These are phyloP conservation scores for Seira ritae DNA, from an alignment of 2,888 invertebrate species.

Conservation along the genomic window DNA sequence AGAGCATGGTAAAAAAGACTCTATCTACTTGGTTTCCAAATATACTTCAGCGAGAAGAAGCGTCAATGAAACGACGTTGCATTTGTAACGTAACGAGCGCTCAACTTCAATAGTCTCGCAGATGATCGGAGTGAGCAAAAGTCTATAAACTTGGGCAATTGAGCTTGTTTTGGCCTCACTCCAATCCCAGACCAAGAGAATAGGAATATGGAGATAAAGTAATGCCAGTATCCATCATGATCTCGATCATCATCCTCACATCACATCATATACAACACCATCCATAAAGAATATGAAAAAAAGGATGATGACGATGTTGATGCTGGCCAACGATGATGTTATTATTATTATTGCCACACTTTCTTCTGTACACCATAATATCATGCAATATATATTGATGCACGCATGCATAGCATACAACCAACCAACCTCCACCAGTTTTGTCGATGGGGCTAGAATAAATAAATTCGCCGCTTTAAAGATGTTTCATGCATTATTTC, in stretches of 20 bases:
- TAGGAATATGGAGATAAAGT: conserved; percentile 3
- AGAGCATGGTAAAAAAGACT: too few species aligned
- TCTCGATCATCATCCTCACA: background rate
- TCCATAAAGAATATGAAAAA: background rate
- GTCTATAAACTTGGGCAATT: background rate
- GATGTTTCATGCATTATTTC: too few species aligned
- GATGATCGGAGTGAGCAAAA: background rate
- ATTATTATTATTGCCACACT: background rate
- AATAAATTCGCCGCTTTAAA: too few species aligned
- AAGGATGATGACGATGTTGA: too few species aligned
- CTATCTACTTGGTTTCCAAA: too few species aligned
- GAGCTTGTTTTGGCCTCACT: background rate
- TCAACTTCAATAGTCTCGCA: background rate
- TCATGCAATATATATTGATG: too few species aligned
- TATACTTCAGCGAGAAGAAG: background rate
- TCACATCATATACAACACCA: too few species aligned
- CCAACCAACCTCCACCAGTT: too few species aligned
- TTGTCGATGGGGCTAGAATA: too few species aligned
- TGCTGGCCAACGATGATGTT: background rate
- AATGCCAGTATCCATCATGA: conserved; percentile 10
- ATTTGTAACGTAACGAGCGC: background rate
- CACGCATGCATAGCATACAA: too few species aligned
- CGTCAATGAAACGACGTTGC: conserved; percentile 5
- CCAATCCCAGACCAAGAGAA: background rate
- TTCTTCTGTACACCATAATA: background rate